Evolutionary conservation across 1,140 invertebrate genomes (phyloP).

Genomic region (Mya arenaria): DNA sequence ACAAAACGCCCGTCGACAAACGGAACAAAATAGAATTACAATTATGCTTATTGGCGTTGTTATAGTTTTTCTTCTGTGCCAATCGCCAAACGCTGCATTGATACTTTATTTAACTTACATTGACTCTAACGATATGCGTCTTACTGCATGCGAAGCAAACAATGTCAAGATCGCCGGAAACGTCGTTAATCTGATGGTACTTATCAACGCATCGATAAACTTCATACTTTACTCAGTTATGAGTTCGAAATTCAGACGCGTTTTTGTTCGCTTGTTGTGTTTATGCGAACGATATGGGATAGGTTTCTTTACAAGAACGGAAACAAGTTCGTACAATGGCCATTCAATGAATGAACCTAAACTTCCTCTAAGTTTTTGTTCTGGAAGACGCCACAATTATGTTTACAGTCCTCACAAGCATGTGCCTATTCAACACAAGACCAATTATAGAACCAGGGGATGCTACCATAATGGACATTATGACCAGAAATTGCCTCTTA

Average conservation of each 20-base stretch:
- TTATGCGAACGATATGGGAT: background rate
- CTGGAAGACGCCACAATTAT: background rate
- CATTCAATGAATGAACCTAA: too few relatives aligned
- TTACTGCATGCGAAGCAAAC: conserved; percentile 28
- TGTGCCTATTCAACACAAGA: too few relatives aligned
- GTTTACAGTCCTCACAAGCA: too few relatives aligned
- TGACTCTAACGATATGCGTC: background rate
- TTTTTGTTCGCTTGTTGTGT: conserved; percentile 86
- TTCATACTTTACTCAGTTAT: conserved; percentile 90
- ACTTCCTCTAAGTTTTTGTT: conserved; percentile 10
- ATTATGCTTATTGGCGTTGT: conserved; percentile 89
- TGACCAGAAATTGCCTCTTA: too few relatives aligned
- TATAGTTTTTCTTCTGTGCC: conserved; percentile 88
- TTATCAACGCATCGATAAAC: conserved; percentile 87
- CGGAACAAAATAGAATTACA: conserved; percentile 83
- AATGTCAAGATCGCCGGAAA: conserved; percentile 84
- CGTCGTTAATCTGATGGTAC: conserved; percentile 87
- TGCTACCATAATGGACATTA: too few relatives aligned
- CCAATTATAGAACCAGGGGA: too few relatives aligned
- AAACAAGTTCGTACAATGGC: conserved; percentile 22
- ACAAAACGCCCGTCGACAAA: conserved; percentile 41
- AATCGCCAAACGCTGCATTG: conserved; percentile 85
- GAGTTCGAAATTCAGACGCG: conserved; percentile 88
- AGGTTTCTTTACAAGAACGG: conserved; percentile 10
- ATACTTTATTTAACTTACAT: conserved; percentile 59